A percentile compares a stretch with the other conserved stretches of the same genome.
Evolutionary conservation across 2,113 vertebrate species (phyloP).

Genomic region (Cyrtonyx montezumae): DNA sequence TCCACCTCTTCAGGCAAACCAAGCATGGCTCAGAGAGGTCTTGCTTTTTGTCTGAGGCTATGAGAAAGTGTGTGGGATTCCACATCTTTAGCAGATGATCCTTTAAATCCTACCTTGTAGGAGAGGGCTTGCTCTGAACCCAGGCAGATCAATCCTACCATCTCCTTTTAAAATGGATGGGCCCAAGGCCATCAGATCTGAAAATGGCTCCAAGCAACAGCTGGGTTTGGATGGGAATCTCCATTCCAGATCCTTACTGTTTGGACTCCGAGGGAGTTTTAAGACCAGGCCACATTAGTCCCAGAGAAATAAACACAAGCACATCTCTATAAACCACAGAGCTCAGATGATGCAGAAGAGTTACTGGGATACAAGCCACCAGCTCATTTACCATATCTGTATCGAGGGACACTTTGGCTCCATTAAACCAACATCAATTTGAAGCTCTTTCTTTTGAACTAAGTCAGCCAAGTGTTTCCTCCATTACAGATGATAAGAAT

Average conservation of each 20-base stretch:
- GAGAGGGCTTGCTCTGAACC: background rate
- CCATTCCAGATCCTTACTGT: background rate
- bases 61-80: background rate
- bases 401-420: background rate
- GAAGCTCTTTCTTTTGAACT: background rate
- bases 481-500: background rate
- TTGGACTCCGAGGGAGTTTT: background rate
- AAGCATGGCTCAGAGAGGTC: background rate
- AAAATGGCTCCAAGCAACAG: background rate
- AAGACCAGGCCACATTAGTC: background rate
- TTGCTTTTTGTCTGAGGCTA: background rate
- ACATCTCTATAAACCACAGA: background rate
- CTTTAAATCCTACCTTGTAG: background rate
- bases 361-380: background rate
- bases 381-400: background rate
- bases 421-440: background rate
- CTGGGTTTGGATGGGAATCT: background rate
- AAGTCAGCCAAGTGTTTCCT: background rate
- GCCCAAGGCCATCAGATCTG: background rate
- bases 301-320: background rate
- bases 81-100: background rate
- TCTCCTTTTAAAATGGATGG: background rate
- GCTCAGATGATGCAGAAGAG: background rate
- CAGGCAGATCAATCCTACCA: background rate
- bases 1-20: background rate